phyloP scores from a whole-genome alignment of 2,888 invertebrate species.

The Baccha elongata region DNA sequence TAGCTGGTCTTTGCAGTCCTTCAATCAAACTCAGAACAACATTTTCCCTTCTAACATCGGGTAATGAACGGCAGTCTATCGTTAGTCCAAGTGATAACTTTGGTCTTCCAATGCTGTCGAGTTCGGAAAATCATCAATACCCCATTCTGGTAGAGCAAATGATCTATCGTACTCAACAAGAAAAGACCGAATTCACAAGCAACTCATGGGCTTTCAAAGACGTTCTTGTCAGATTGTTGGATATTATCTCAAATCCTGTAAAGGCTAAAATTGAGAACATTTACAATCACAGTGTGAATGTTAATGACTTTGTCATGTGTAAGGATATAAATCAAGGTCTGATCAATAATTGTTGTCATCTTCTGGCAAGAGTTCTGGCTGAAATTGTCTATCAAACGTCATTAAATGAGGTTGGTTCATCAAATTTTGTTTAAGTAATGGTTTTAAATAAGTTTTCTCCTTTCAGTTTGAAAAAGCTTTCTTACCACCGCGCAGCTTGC shows the following conservation, averaged over 20 bases:
- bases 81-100: slow-evolving; percentile 88
- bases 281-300: slow-evolving; percentile 79
- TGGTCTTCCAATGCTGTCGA: slow-evolving; percentile 86
- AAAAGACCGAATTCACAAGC: slow-evolving; percentile 81
- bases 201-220: slow-evolving; percentile 86
- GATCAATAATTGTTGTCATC: slow-evolving; percentile 88
- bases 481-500: slow-evolving; percentile 87
- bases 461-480: slow-evolving; percentile 81
- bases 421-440: no score
- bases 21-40: slow-evolving; percentile 89
- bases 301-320: slow-evolving; percentile 80
- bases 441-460: slow-evolving; percentile 10
- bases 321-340: slow-evolving; percentile 83
- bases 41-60: slow-evolving; percentile 86
- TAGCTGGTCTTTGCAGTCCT: slow-evolving; percentile 93
- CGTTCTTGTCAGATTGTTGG: slow-evolving; percentile 91
- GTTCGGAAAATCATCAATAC: slow-evolving; percentile 87
- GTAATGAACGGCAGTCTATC: slow-evolving; percentile 82
- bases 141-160: slow-evolving; percentile 91
- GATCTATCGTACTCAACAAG: slow-evolving; percentile 86
- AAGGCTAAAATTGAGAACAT: slow-evolving; percentile 82
- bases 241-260: slow-evolving; percentile 92
- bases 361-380: slow-evolving; percentile 91
- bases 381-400: slow-evolving; percentile 93
- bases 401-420: slow-evolving; percentile 86